Conservation (phyloP, 2,113 vertebrate genomes). For the Anthoscopus minutus region DNA sequence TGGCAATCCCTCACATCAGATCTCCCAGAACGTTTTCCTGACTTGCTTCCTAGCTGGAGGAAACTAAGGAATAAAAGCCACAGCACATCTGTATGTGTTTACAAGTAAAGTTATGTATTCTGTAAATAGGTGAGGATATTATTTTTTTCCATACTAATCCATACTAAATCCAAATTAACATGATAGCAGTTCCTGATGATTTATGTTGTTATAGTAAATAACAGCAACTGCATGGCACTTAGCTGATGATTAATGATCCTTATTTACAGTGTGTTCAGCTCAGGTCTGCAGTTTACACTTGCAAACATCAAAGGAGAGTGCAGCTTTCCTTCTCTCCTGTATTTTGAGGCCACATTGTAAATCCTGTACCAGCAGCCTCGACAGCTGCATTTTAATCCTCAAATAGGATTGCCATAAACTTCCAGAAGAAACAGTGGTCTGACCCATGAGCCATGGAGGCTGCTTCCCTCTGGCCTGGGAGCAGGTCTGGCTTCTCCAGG, state of each 20-base stretch:
- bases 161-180: slow-evolving; percentile 46
- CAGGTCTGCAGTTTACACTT: slow-evolving; percentile 32
- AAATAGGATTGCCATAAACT: background rate
- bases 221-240: background rate
- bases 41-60: background rate
- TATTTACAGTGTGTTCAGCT: slow-evolving; percentile 24
- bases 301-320: slow-evolving; percentile 20
- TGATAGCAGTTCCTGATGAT: background rate
- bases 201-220: slow-evolving; percentile 53
- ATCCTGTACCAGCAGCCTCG: background rate
- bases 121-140: background rate
- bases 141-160: background rate
- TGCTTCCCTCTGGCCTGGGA: background rate
- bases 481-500: background rate
- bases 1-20: background rate
- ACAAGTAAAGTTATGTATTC: background rate
- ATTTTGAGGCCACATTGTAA: background rate
- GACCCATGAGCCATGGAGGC: rapidly evolving
- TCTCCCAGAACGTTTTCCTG: background rate
- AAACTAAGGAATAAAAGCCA: background rate
- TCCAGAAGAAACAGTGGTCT: background rate
- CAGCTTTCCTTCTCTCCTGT: background rate
- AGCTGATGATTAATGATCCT: slow-evolving; percentile 46
- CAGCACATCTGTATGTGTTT: background rate
- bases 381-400: background rate